A percentile compares a stretch with the other conserved stretches of the same genome.
Evolutionary conservation across 1,140 invertebrate species (phyloP).

Genomic region (Rhopalosiphum padi): DNA sequence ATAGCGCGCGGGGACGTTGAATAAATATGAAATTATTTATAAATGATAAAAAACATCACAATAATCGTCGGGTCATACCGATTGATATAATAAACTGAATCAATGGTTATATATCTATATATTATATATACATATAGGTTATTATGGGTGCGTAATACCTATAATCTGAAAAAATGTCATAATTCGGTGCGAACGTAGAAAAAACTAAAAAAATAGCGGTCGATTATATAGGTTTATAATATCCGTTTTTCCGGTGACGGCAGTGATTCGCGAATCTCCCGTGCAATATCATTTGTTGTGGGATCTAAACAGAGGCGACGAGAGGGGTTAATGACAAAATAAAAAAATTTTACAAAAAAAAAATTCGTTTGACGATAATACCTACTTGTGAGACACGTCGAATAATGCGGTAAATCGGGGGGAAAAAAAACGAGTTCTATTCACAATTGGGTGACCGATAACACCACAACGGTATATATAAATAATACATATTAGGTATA

Average conservation of each 20-base stretch:
- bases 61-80: neutral
- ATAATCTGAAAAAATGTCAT: constrained; percentile 7
- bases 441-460: neutral
- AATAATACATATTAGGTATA: too few relatives aligned
- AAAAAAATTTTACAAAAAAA: neutral
- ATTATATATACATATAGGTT: too few relatives aligned
- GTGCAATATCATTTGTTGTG: neutral
- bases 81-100: constrained; percentile 18
- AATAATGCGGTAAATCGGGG: constrained; percentile 11
- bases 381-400: neutral
- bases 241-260: neutral
- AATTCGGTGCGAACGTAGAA: neutral
- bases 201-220: neutral
- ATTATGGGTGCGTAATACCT: neutral
- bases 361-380: neutral
- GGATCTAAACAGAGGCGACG: neutral
- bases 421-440: neutral
- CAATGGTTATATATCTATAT: neutral
- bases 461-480: neutral
- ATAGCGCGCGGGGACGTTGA: neutral
- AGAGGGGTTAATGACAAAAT: neutral
- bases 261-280: neutral
- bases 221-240: neutral
- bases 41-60: neutral
- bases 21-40: constrained; percentile 5